Conservation (phyloP, 2,797 vertebrate species). For the Geotrypetes seraphini region DNA sequence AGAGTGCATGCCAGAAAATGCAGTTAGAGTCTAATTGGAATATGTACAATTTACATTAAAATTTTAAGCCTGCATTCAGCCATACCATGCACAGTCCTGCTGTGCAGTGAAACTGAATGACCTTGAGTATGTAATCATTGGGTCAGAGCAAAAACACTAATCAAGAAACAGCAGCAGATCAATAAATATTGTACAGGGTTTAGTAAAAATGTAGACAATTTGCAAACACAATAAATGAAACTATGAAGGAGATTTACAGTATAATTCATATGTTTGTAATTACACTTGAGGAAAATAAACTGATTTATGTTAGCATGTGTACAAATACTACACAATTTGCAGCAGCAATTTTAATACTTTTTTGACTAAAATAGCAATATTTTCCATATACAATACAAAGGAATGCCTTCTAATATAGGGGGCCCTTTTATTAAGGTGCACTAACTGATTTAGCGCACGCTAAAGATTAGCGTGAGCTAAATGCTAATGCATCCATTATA, state of each 20-base stretch:
- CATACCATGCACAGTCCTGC: slow-evolving; percentile 38
- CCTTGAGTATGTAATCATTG: not conserved
- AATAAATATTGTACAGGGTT: not conserved
- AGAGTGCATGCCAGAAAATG: slow-evolving; percentile 31
- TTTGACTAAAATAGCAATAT: slow-evolving; percentile 2
- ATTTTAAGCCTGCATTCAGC: slow-evolving; percentile 36
- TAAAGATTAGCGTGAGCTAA: too few relatives aligned
- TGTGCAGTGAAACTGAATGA: slow-evolving; percentile 17
- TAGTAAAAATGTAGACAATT: not conserved
- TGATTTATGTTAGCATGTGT: not conserved
- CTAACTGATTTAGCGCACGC: too few relatives aligned
- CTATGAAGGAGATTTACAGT: not conserved
- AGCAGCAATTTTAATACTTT: slow-evolving; percentile 13
- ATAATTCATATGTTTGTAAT: not conserved
- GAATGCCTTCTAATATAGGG: not conserved
- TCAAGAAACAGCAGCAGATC: not conserved
- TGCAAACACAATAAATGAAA: not conserved
- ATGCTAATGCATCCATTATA: too few relatives aligned
- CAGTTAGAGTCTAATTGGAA: slow-evolving; percentile 15
- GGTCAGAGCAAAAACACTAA: not conserved
- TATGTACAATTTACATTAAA: slow-evolving; percentile 43
- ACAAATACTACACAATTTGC: too few relatives aligned
- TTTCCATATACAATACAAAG: slow-evolving; percentile 1
- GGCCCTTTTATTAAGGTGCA: too few relatives aligned
- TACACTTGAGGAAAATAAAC: not conserved